Conservation (phyloP, 2,888 invertebrate species). For the Ferrisia virgata region DNA sequence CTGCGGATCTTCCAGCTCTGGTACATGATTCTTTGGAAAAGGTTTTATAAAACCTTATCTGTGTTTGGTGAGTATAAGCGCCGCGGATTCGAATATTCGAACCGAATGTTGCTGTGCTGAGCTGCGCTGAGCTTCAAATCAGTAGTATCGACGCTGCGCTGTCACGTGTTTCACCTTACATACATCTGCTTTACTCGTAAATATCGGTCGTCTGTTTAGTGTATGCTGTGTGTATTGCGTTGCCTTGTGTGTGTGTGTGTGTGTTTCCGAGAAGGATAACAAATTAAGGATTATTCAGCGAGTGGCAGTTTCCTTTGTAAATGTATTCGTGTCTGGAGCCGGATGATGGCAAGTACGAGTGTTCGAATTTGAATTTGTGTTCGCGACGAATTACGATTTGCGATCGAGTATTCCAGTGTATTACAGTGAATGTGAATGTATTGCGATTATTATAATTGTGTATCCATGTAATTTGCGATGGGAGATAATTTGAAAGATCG, state of each 20-base stretch:
- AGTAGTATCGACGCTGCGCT: background rate
- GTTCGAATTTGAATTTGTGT: background rate
- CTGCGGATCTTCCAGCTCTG: background rate
- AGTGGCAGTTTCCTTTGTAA: background rate
- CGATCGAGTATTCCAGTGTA: background rate
- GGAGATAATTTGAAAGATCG: background rate
- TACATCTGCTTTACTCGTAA: conserved; percentile 16
- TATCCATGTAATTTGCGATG: background rate
- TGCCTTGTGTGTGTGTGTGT: background rate
- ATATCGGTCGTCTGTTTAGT: background rate
- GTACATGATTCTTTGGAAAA: background rate
- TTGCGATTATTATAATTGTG: no score
- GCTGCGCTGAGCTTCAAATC: conserved; percentile 22
- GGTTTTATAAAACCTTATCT: background rate
- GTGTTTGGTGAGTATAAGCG: background rate
- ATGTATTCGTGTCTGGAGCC: background rate
- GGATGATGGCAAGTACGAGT: background rate
- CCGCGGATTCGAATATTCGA: background rate
- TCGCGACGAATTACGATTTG: background rate
- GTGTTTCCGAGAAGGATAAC: conserved; percentile 23
- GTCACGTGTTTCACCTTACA: conserved; percentile 24
- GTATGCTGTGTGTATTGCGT: background rate
- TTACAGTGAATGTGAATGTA: background rate
- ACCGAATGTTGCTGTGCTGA: background rate
- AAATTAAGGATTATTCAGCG: background rate